Percentiles rank a stretch among this genome's conserved stretches.
These are phyloP conservation scores for Virgularia gustaviana DNA, from an alignment of 92 coral and sea anemone species.

Conservation along the genomic window DNA sequence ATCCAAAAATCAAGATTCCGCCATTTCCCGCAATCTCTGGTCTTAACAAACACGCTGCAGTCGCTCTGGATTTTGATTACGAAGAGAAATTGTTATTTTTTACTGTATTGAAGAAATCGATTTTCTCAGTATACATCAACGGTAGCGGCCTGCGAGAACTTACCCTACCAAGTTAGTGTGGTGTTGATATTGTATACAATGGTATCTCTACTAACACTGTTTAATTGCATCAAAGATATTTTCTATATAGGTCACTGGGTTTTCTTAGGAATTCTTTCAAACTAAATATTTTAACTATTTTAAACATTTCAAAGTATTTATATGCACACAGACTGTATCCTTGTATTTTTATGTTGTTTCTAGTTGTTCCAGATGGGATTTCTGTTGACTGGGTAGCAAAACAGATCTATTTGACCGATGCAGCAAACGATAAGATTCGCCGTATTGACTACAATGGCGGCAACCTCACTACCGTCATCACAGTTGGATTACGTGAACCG, in stretches of 20 bases:
- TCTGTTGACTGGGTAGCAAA: slow-evolving; percentile 80
- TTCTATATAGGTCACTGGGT: no score
- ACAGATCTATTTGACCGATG: slow-evolving; percentile 68
- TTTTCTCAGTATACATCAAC: slow-evolving; percentile 62
- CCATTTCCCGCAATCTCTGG: slow-evolving; percentile 39
- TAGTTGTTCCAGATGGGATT: slow-evolving; percentile 68
- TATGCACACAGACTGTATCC: no score
- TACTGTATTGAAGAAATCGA: slow-evolving; percentile 37
- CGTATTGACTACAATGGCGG: slow-evolving; percentile 60
- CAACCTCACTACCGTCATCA: slow-evolving; percentile 32
- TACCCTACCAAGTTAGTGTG: background rate
- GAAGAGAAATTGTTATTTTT: slow-evolving; percentile 60
- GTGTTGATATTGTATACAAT: no score
- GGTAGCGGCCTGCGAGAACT: slow-evolving; percentile 60
- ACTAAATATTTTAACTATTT: no score
- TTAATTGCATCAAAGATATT: no score
- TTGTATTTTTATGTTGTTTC: background rate
- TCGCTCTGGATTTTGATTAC: slow-evolving; percentile 66
- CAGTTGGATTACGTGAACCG: slow-evolving; percentile 42
- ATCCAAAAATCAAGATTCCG: slow-evolving; percentile 41
- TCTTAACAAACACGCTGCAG: slow-evolving; percentile 10
- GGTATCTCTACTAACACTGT: no score
- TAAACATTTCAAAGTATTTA: no score
- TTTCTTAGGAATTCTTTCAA: no score
- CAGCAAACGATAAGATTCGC: slow-evolving; percentile 39